A percentile compares a stretch with the other conserved stretches of the same genome.
phyloP scores from a whole-genome alignment of 2,888 invertebrate genomes.

The Rhodophaea formosa region DNA sequence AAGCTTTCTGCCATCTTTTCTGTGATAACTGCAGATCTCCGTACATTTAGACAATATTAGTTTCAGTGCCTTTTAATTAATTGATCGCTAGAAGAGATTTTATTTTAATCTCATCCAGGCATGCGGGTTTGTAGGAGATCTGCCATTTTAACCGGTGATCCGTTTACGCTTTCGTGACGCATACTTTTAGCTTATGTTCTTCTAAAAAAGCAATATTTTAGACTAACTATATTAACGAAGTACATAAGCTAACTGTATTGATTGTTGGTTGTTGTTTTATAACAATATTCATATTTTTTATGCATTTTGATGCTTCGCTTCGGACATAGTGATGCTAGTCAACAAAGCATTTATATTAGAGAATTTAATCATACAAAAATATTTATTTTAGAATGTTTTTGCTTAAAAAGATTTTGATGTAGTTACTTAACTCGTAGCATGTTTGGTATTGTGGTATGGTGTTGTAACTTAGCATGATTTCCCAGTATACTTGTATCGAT shows the following conservation, averaged over 20 bases:
- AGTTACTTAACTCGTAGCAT: constrained; percentile 29
- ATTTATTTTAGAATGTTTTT: constrained; percentile 26
- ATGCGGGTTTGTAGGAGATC: constrained; percentile 38
- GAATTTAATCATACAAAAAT: constrained; percentile 20
- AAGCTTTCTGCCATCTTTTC: constrained; percentile 59
- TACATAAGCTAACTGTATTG: constrained; percentile 18
- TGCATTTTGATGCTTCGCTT: constrained; percentile 58
- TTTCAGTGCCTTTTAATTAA: constrained; percentile 61
- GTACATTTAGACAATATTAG: constrained; percentile 52
- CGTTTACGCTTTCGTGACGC: constrained; percentile 30
- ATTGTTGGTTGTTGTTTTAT: constrained; percentile 24
- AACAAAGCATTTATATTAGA: constrained; percentile 21
- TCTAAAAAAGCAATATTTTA: constrained; percentile 39
- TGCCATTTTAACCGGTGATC: constrained; percentile 34
- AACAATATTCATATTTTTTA: constrained; percentile 36
- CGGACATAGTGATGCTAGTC: constrained; percentile 41
- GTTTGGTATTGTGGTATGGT: constrained; percentile 32
- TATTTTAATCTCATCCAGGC: constrained; percentile 18
- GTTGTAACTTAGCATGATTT: constrained; percentile 28
- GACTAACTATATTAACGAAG: background rate
- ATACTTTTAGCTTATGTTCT: constrained; percentile 42
- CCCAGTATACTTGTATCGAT: constrained; percentile 22
- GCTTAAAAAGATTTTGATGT: constrained; percentile 24
- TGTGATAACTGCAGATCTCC: constrained; percentile 58
- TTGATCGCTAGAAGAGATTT: constrained; percentile 1